These are phyloP conservation scores for Chloropsis hardwickii DNA, from an alignment of 2,113 vertebrate species.

Conservation along the genomic window DNA sequence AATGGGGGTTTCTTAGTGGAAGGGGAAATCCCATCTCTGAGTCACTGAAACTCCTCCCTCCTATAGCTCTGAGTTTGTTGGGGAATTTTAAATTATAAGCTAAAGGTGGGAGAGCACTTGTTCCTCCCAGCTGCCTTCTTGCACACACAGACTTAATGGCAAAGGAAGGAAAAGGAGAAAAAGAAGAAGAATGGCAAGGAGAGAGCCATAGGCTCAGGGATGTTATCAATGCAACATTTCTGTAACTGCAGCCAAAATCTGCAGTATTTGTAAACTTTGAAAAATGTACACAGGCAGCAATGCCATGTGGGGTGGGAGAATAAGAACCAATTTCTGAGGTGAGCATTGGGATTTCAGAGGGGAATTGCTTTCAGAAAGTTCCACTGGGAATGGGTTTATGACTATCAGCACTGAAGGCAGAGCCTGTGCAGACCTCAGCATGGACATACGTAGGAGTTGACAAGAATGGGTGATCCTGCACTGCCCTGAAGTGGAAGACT, in stretches of 20 bases:
- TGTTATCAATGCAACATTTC: background rate
- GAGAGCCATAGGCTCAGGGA: background rate
- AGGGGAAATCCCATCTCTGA: background rate
- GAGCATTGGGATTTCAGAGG: background rate
- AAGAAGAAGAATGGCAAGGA: background rate
- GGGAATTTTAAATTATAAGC: background rate
- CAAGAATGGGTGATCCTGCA: background rate
- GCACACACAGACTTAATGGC: background rate
- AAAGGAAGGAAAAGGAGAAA: background rate
- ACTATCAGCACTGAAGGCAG: background rate
- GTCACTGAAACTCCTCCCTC: background rate
- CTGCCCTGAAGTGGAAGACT: background rate
- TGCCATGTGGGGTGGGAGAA: background rate
- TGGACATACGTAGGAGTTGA: background rate
- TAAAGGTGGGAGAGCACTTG: background rate
- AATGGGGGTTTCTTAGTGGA: background rate
- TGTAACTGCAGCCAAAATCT: background rate
- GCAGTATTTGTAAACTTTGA: background rate
- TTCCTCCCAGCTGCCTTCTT: background rate
- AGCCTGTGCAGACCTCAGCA: background rate
- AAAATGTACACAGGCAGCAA: background rate
- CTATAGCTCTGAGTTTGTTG: background rate
- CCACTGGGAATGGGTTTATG: background rate
- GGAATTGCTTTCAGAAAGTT: background rate
- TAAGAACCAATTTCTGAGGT: background rate